These are phyloP conservation scores for Epinephelus malabaricus DNA, from an alignment of 2,797 vertebrate species.

Conservation along the genomic window DNA sequence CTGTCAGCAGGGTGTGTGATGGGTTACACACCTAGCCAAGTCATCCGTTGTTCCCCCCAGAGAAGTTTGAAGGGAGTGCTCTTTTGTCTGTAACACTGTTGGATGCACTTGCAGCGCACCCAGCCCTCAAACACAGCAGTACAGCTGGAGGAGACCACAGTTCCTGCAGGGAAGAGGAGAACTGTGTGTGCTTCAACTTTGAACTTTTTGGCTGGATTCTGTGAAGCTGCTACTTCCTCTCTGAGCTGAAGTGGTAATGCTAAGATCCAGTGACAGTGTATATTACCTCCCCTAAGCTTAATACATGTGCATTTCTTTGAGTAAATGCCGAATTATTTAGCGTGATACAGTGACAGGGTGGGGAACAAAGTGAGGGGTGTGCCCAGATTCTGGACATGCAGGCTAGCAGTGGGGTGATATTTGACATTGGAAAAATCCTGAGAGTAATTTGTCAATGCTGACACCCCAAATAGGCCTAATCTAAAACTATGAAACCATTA, in stretches of 20 bases:
- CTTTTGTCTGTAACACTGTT: conserved; percentile 70
- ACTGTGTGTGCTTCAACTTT: conserved; percentile 62
- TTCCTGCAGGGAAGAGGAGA: conserved; percentile 63
- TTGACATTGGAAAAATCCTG: conserved; percentile 71
- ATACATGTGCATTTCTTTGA: conserved; percentile 40
- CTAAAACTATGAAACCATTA: conserved; percentile 70
- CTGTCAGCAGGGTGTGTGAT: conserved; percentile 68
- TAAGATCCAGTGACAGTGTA: conserved; percentile 20
- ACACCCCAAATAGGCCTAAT: conserved; percentile 65
- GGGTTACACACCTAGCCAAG: conserved; percentile 70
- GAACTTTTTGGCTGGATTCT: conserved; percentile 56
- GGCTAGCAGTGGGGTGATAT: conserved; percentile 62
- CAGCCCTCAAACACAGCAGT: conserved; percentile 67
- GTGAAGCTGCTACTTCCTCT: conserved; percentile 49
- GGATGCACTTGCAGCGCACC: conserved; percentile 65
- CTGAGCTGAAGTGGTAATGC: conserved; percentile 39
- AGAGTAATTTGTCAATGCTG: conserved; percentile 75
- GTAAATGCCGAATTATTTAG: conserved; percentile 38
- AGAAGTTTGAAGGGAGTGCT: conserved; percentile 67
- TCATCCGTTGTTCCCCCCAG: conserved; percentile 60
- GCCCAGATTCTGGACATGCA: conserved; percentile 62
- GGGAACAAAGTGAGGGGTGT: conserved; percentile 47
- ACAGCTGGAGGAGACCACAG: conserved; percentile 68
- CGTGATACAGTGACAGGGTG: conserved; percentile 52
- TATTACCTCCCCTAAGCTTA: conserved; percentile 23